Conservation (phyloP, 2,888 invertebrate genomes). For the Acrocera orbiculus region DNA sequence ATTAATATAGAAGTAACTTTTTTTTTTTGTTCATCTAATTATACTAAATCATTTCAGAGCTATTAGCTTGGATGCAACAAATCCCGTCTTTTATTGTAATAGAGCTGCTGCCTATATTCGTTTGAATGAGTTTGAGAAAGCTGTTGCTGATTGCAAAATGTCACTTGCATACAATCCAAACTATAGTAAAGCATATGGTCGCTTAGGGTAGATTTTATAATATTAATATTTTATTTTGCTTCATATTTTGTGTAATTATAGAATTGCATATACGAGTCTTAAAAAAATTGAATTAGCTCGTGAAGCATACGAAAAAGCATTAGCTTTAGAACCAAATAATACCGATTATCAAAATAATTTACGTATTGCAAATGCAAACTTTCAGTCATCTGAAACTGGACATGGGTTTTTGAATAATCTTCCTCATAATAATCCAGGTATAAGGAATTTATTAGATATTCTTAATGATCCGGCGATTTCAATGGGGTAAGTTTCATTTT, state of each 20-base stretch:
- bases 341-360: slow-evolving; percentile 78
- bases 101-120: slow-evolving; percentile 92
- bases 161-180: slow-evolving; percentile 77
- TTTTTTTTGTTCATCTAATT: slow-evolving; percentile 3
- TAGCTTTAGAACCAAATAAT: slow-evolving; percentile 82
- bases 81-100: slow-evolving; percentile 93
- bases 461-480: too few species aligned
- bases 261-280: slow-evolving; percentile 65
- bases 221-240: slow-evolving; percentile 22
- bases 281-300: slow-evolving; percentile 69
- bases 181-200: slow-evolving; percentile 90
- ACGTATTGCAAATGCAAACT: too few species aligned
- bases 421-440: too few species aligned
- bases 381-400: too few species aligned
- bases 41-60: slow-evolving; percentile 42
- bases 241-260: too few species aligned
- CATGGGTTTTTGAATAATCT: too few species aligned
- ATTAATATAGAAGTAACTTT: slow-evolving; percentile 3
- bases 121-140: slow-evolving; percentile 62
- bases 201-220: slow-evolving; percentile 43
- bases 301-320: slow-evolving; percentile 70
- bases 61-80: slow-evolving; percentile 67
- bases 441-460: too few species aligned
- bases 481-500: too few species aligned
- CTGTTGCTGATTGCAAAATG: slow-evolving; percentile 78